phyloP scores from a whole-genome alignment of 2,797 vertebrate genomes.

The Sebastes steindachneri region DNA sequence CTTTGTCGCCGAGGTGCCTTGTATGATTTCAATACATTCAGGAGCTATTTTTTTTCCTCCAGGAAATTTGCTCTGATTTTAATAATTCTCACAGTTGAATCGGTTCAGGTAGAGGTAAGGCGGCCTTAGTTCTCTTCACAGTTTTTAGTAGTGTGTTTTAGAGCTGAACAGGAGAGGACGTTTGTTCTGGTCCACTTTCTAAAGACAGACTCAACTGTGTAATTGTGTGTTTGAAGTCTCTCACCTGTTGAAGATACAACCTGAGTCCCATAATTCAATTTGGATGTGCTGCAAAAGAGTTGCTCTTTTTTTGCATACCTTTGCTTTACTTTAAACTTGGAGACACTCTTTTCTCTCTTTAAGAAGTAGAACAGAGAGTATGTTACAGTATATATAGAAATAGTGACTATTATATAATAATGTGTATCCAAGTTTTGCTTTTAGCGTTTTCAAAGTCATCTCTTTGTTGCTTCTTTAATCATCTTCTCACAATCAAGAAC shows the following conservation, averaged over 20 bases:
- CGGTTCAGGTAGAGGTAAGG: slow-evolving; percentile 42
- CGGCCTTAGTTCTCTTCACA: slow-evolving; percentile 22
- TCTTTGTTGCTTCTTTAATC: neutral
- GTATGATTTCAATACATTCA: slow-evolving; percentile 48
- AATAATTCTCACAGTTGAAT: slow-evolving; percentile 58
- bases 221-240: slow-evolving; percentile 51
- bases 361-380: slow-evolving; percentile 1
- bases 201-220: slow-evolving; percentile 39
- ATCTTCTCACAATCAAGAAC: neutral
- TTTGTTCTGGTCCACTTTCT: slow-evolving; percentile 42
- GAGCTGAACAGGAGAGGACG: neutral
- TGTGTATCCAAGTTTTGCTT: neutral
- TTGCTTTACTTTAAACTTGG: slow-evolving; percentile 5
- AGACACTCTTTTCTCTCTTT: neutral
- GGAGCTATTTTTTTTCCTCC: slow-evolving; percentile 22
- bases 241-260: slow-evolving; percentile 41
- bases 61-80: slow-evolving; percentile 54
- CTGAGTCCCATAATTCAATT: slow-evolving; percentile 39
- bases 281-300: slow-evolving; percentile 2
- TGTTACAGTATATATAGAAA: slow-evolving; percentile 6
- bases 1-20: slow-evolving; percentile 42
- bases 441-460: neutral
- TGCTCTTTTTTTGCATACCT: neutral
- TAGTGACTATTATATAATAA: neutral
- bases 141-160: slow-evolving; percentile 22